These are phyloP conservation scores for Corbicula japonica DNA, from an alignment of 2,888 invertebrate genomes.

Conservation along the genomic window DNA sequence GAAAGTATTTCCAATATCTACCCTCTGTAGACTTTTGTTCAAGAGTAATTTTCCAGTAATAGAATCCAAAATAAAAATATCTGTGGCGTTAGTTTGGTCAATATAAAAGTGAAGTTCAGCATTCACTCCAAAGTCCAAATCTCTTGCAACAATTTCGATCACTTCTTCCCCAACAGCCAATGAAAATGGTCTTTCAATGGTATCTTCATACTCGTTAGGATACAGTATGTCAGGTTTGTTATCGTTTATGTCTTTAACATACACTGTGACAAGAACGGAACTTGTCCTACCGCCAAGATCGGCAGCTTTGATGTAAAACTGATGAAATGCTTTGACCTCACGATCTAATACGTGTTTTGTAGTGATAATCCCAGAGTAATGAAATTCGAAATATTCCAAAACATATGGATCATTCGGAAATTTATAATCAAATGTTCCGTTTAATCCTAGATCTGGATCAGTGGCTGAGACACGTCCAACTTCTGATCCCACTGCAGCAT, in stretches of 20 bases:
- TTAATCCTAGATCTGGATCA: conserved; percentile 75
- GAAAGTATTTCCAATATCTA: conserved; percentile 65
- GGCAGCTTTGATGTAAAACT: conserved; percentile 74
- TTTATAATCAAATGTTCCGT: conserved; percentile 69
- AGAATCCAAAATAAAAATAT: conserved; percentile 66
- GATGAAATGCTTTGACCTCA: conserved; percentile 68
- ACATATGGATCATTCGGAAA: conserved; percentile 55
- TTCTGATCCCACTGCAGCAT: conserved; percentile 58
- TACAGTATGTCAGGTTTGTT: conserved; percentile 79
- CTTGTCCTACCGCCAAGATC: conserved; percentile 78
- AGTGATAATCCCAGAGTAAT: conserved; percentile 63
- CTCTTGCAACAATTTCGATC: conserved; percentile 68
- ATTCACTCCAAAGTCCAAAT: conserved; percentile 76
- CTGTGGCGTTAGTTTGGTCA: conserved; percentile 66
- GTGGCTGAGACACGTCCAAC: conserved; percentile 74
- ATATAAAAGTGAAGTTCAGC: conserved; percentile 72
- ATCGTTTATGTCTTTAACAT: conserved; percentile 81
- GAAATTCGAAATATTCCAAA: conserved; percentile 56
- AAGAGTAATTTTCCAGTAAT: conserved; percentile 71
- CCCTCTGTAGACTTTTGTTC: conserved; percentile 55
- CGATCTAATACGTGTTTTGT: conserved; percentile 74
- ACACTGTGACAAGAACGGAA: conserved; percentile 73
- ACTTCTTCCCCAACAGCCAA: conserved; percentile 59
- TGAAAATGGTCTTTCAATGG: conserved; percentile 62
- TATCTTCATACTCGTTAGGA: conserved; percentile 73